Evolutionary conservation across 2,113 vertebrate species (phyloP), one percentile per base, ranked within the genome.

Genomic region (Poecilia latipinna): DNA sequence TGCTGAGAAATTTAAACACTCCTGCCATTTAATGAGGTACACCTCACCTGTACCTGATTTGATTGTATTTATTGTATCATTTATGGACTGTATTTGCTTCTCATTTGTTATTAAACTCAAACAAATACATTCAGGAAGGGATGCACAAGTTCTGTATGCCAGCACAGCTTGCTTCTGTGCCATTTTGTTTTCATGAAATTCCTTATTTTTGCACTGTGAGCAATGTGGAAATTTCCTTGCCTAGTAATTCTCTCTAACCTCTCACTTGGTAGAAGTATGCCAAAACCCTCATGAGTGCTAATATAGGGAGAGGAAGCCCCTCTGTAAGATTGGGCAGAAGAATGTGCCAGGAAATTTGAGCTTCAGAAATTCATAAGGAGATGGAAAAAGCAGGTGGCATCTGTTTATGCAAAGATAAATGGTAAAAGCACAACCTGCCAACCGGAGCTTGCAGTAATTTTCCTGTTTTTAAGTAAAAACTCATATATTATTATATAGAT

Each of bases 281-380:
- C 83, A 91, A 82, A 80, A 68, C 74, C 70, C 66, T 75, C 54
- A n/a, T 70, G 75, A 66, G 83, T 77, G 86, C 63, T 85, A 72
- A 89, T 82, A 80, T 75, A 86, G 74, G 74, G 77, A 85, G 77
- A 78, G 84, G 76, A 75, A 70, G 72, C 61, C 70, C 77, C 74
- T 71, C 63, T 82, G 71, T 73, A 86, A 75, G 74, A 70, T 57
- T 74, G 79, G 83, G 70, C 78, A 71, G 70, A 61, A 29, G 64
- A 86, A 78, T 54, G 37, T 62, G 79, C 88, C 89, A 90, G 80
- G 69, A 85, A 88, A 91, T 92, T 89, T 79, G 57, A 70, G n/a
- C 60, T 82, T 87, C 76, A 12, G 78, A 85, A 77, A 83, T 72
- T 83, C 81, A 83, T 70, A 70, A 68, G 82, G 79, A 86, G 86